Evolutionary conservation across 1,140 invertebrate species (phyloP), one percentile per base, ranked within the genome.

Genomic region (Lordiphosa collinella): DNA sequence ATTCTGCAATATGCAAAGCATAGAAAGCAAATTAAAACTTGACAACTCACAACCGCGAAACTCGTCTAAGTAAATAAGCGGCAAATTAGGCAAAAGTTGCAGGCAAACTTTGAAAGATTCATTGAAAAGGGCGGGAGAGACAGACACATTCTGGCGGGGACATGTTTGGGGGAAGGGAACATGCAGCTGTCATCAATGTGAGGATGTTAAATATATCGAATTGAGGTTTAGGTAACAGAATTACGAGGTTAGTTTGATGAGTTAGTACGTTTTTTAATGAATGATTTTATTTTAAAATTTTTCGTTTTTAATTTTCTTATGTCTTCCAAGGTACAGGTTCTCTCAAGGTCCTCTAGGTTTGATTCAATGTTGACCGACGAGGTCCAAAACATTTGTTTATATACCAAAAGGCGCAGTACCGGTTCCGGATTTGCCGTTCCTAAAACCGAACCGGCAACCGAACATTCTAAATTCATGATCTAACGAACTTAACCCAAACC

Each of bases 141-240:
- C n/a, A 12, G 59, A 47, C n/a, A 38, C 31, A 2, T 46, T 61
- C 14, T 34, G 12, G 13, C 31, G 36, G 13, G n/a, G 35, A 56
- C 63, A 49, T 63, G 37, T 78, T 72, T 57, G 73, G 22, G 29
- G 22, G 11, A 56, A 58, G 56, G 50, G 49, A 79, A 54, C 61
- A 55, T 76, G 76, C 78, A 80, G 76, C 54, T 82, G 76, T 57
- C 71, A 67, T 71, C 60, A 67, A 25, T 53, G 49, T 35, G 54
- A 61, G 34, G 25, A 32, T 32, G 50, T 34, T 37, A 54, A 65
- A 69, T 63, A 61, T 46, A 53, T 55, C 43, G 51, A 64, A 51
- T 59, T 59, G 55, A 34, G 57, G 44, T 46, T 56, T 35, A 54
- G 32, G 31, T 32, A 31, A 43, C 13, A 32, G 35, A 59, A 40